A percentile compares a stretch with the other conserved stretches of the same genome.
phyloP scores from a whole-genome alignment of 35 echinoderm and acorn worm genomes.

The Anneissia japonica region DNA sequence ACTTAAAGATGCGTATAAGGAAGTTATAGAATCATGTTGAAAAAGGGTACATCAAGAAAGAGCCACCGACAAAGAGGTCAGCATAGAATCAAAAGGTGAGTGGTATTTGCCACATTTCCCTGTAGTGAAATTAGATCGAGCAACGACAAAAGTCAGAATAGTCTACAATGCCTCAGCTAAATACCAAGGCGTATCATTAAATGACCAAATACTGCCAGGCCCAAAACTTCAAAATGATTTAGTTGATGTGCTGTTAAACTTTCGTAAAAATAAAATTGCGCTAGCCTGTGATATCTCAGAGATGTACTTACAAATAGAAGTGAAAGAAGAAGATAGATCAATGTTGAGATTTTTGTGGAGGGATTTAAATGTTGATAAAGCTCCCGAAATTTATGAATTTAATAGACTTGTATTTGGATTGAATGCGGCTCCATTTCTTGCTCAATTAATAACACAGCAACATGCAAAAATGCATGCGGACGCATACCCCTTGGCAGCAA shows the following conservation, averaged over 20 bases:
- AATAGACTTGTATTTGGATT: slow-evolving; percentile 19
- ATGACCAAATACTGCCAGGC: slow-evolving; percentile 27
- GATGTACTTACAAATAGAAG: slow-evolving; percentile 31
- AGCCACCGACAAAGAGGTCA: background rate
- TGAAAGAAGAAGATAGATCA: background rate
- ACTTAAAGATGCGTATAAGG: slow-evolving; percentile 1
- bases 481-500: slow-evolving; percentile 4
- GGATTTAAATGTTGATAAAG: background rate
- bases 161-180: slow-evolving; percentile 25
- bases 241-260: slow-evolving; percentile 21
- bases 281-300: slow-evolving; percentile 28
- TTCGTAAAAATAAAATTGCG: slow-evolving; percentile 3
- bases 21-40: slow-evolving; percentile 17
- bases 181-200: slow-evolving; percentile 3
- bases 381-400: slow-evolving; percentile 22
- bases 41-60: slow-evolving; percentile 26
- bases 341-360: slow-evolving; percentile 33
- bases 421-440: slow-evolving; percentile 12
- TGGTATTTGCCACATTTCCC: slow-evolving; percentile 51
- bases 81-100: background rate
- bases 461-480: background rate
- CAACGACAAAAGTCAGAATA: slow-evolving; percentile 39
- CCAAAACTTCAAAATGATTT: slow-evolving; percentile 42
- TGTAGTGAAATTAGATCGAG: slow-evolving; percentile 15
- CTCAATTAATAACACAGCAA: slow-evolving; percentile 9